Evolutionary conservation across 2,113 vertebrate genomes (phyloP).

Genomic region (Indicator maculatus): DNA sequence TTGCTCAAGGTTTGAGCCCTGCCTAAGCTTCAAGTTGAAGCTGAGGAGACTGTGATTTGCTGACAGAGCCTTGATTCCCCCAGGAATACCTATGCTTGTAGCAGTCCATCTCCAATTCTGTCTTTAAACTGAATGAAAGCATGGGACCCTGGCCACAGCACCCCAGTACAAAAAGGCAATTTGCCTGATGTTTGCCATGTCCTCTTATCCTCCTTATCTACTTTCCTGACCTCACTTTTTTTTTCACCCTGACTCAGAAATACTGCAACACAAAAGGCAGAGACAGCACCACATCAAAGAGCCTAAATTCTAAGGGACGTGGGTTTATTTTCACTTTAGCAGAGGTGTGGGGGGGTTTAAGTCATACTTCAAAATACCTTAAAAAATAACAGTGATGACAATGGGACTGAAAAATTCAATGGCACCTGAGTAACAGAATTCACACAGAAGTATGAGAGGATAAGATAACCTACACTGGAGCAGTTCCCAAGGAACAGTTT

Average conservation of each 20-base stretch:
- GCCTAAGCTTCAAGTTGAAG: not conserved
- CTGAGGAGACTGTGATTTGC: not conserved
- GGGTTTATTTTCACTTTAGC: not conserved
- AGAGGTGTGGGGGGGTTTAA: not conserved
- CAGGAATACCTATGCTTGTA: not conserved
- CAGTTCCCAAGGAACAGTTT: not conserved
- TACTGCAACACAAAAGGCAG: not conserved
- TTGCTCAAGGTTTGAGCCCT: not conserved
- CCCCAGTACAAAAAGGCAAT: not conserved
- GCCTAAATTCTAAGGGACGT: not conserved
- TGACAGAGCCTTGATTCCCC: not conserved
- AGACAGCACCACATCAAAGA: constrained; percentile 9
- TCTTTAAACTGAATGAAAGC: not conserved
- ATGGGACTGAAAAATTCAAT: not conserved
- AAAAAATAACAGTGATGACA: not conserved
- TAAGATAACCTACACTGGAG: not conserved
- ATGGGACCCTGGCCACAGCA: not conserved
- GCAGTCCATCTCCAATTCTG: not conserved
- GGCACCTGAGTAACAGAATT: not conserved
- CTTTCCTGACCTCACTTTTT: not conserved
- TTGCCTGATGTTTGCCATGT: not conserved
- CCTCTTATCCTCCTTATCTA: not conserved
- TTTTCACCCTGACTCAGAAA: not conserved
- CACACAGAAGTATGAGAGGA: not conserved
- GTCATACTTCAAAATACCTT: not conserved